Evolutionary conservation across 2,797 vertebrate species (phyloP), one percentile per base, ranked within the genome.

Genomic region (Melanotaenia nigrans): DNA sequence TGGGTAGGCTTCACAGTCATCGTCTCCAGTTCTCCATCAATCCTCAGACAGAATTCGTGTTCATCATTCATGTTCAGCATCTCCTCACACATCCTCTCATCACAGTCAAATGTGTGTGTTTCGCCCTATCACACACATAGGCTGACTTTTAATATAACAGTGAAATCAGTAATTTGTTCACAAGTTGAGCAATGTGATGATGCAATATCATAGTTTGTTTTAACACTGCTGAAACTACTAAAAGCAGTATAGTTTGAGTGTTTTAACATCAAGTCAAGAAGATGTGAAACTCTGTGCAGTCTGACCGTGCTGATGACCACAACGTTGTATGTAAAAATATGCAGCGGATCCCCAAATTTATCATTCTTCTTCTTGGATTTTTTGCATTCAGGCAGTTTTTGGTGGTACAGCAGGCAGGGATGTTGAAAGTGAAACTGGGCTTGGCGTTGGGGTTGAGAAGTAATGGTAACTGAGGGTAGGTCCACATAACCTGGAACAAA

Each of bases 311-410:
- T 2, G 42, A 4, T 18, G 18, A 47, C 18, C 18, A 7, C 42
- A 47, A 47, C 42, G 18, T 1, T 8, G 42, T 47, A 47, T 47
- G 1, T 7, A 47, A 47, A 20, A n/a, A 1, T 1, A 0, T 2
- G 0, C 16, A 18, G 36, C 3, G 36, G 11, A 0, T 6, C 5
- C 3, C 0, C 4, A 1, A 13, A 38, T 38, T 0, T 6, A 13
- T 11, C 0, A 3, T 16, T 4, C 14, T 42, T 42, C 16, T 6
- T 40, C 0, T 1, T 40, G 13, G 13, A 14, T 12, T 42, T 42
- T 18, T 5, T 18, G 42, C 42, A 47, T n/a, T 8, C 18, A 20
- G 18, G 18, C 42, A 47, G 5, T 47, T 20, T 47, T 2, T 42
- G 40, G 16, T 20, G 42, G 42, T 47, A 47, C 42, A 47, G 18